phyloP scores from a whole-genome alignment of 2,888 invertebrate species.

The Eumacrocentrus americanus region DNA sequence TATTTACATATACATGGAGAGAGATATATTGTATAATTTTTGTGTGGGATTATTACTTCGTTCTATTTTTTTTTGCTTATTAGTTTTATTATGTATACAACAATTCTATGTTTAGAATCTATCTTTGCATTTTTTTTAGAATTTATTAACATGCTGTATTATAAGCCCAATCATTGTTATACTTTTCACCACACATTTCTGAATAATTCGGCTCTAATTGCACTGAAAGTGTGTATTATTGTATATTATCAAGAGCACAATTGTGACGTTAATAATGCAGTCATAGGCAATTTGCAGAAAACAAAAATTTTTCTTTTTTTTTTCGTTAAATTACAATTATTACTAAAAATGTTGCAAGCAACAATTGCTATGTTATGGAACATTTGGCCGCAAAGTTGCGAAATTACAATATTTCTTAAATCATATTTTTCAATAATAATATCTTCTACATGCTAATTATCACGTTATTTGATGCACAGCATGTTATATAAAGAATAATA shows the following conservation, averaged over 20 bases:
- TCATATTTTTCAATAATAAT: neutral
- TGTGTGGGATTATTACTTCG: neutral
- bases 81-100: constrained; percentile 24
- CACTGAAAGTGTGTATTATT: neutral
- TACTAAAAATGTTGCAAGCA: neutral
- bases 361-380: neutral
- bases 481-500: neutral
- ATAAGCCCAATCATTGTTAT: neutral
- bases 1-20: too few species aligned
- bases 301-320: neutral
- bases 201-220: neutral
- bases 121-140: constrained; percentile 22
- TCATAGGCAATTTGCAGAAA: neutral
- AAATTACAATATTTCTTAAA: neutral
- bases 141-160: neutral
- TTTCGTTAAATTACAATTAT: neutral
- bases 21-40: neutral
- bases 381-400: neutral
- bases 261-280: neutral
- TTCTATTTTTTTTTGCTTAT: constrained; percentile 23
- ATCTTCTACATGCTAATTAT: neutral
- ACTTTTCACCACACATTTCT: neutral
- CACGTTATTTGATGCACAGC: neutral
- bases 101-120: constrained; percentile 15
- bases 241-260: neutral